Evolutionary conservation across 2,888 invertebrate species (phyloP), one percentile per base, ranked within the genome.

Genomic region (Ennomos erosarius): DNA sequence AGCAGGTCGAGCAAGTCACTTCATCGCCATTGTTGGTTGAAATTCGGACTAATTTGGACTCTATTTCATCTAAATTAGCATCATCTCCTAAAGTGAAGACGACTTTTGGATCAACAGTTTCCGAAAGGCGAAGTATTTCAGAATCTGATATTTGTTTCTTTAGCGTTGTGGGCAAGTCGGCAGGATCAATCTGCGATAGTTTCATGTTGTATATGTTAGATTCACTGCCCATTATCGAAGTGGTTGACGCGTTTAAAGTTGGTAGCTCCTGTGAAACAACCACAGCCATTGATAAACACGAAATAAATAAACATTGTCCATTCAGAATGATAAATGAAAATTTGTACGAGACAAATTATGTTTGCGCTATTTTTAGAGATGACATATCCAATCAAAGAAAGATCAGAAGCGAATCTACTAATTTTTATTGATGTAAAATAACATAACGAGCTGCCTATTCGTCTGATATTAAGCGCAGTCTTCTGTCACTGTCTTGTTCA

Each of bases 201-300:
- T 90, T 88, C 73, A 86, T 83, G 61, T 89, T 84, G 74, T 90
- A 91, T 0, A 90, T 88, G 62, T 90, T 90, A 0, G 93, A 88
- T 72, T 92, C 93, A 59, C 92, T 92, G 16, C 93, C 93, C 86
- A 92, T 91, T 71, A 90, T 83, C 0, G 92, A 91, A 9, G 90
- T 82, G 0, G 90, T 88, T 1, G 92, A 89, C 5, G 86, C 78
- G 64, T 90, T 85, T 16, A 93, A 62, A 1, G 77, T 69, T 37
- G 86, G 73, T 39, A 88, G 53, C 56, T 87, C 89, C 93, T 92
- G 80, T 36, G 66, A 70, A 57, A 49, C 10, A 37, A 46, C 6
- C 26, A 6, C 6, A 26, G 1, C 6, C 26, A 26, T 26, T 26
- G 26, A 26, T 26, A 6, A 26, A 26, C 1, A 16, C 26, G 1